Evolutionary conservation across 2,113 vertebrate genomes (phyloP), one percentile per base, ranked within the genome.

Genomic region (Dipodomys spectabilis): DNA sequence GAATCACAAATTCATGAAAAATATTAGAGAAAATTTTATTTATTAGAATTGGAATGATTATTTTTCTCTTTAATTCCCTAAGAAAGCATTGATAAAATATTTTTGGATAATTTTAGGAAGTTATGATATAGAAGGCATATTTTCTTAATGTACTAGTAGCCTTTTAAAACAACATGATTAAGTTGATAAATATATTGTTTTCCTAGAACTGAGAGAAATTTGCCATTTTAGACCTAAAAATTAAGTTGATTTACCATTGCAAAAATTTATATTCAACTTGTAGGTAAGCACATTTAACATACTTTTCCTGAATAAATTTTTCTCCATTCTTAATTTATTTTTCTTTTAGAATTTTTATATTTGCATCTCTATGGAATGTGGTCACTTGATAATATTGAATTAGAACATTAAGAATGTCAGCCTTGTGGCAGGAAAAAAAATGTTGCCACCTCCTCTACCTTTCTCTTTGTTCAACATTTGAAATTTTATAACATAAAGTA

Each of bases 141-240:
- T 94, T 95, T 95, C 32, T 92, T 65, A 83, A 84, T 91, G 53
- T 2, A 30, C 89, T 65, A 68, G 84, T 77, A 27, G 19, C 20
- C 53, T 49, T 84, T 88, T 82, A 82, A 71, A 90, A 60, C 25
- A 67, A 7, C 79, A 18, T 71, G 72, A 84, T 22, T 64, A 64
- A 64, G 23, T 23, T 23, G 53, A 57, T 57, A 57, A 57, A 2
- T 57, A 57, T 16, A 57, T 83, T 73, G 27, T 94, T 88, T 72
- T 78, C 12, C 5, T 91, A 81, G 39, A 77, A 88, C 30, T 81
- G 19, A 80, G 18, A 90, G 86, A 83, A 90, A 57, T 60, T 71
- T 84, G 23, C n/a, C 15, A 39, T 81, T 90, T 94, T 81, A 88
- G 62, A 93, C 44, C 22, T 75, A 84, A 84, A 92, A 45, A 30